Evolutionary conservation across 1,140 invertebrate genomes (phyloP), one percentile per base, ranked within the genome.

Genomic region (Cyphomyrmex costatus): DNA sequence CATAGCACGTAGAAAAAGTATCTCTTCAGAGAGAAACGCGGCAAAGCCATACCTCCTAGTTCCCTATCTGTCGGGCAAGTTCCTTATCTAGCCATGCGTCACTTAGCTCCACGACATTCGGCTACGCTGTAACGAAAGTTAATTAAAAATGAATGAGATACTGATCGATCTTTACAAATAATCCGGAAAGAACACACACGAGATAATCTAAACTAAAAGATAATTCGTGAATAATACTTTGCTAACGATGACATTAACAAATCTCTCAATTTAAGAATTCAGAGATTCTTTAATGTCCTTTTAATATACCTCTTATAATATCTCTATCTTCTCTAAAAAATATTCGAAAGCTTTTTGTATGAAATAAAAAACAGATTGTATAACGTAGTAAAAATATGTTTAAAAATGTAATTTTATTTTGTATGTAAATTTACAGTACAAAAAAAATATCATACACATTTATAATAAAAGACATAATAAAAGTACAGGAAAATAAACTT

Each of bases 1-100:
- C 93, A 95, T 76, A 95, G 91, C 56, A 95, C 91, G 92, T 96
- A 96, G 85, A 96, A 93, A 89, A 95, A 95, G 71, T 95, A 95
- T 91, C 94, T 94, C 76, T 95, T 95, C 53, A 96, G 86, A 46
- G 96, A 95, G 65, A 96, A 91, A 88, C 96, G 94, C 83, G 93
- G 94, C 91, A 95, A 90, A 92, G 93, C 94, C 95, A 95, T 95
- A 86, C 93, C 93, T 92, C 90, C 87, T 90, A 90, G 87, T 90
- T 90, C 82, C 76, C 82, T 82, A 82, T 33, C n/a, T n/a, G 56
- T 73, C 71, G 82, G 51, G 56, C 79, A 60, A 88, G 66, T 86
- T 46, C 24, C 65, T 85, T 82, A 88, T 80, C 86, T 87, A 88
- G 85, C 89, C 89, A 85, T 85, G 30, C 74, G 78, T 19, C 56